These are phyloP conservation scores for Orussus abietinus DNA, from an alignment of 1,140 invertebrate species.

Conservation along the genomic window DNA sequence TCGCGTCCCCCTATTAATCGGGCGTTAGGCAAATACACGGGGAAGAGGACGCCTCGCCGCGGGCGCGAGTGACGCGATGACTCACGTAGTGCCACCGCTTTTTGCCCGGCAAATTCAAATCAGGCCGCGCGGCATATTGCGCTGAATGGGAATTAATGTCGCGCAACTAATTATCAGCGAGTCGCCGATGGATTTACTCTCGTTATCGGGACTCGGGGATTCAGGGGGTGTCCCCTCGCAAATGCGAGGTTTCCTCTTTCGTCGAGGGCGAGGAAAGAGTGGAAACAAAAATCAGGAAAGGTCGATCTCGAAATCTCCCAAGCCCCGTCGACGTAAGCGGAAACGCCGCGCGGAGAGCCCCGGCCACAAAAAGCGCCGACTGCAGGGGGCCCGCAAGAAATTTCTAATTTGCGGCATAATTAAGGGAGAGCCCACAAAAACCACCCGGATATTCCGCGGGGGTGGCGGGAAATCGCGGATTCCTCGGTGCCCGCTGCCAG, in stretches of 20 bases:
- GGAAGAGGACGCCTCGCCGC: slow-evolving; percentile 13
- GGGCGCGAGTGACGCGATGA: slow-evolving; percentile 39
- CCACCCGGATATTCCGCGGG: slow-evolving; percentile 4
- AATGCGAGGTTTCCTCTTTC: slow-evolving; percentile 21
- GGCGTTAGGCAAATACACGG: slow-evolving; percentile 49
- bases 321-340: too few relatives aligned
- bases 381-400: slow-evolving; percentile 33
- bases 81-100: slow-evolving; percentile 38
- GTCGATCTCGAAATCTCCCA: too few relatives aligned
- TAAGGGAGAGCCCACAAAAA: slow-evolving; percentile 45
- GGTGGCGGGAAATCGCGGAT: slow-evolving; percentile 32
- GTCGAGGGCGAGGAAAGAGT: slow-evolving; percentile 35
- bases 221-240: slow-evolving; percentile 21
- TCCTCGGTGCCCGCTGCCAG: slow-evolving; percentile 30
- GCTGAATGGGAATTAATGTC: slow-evolving; percentile 52
- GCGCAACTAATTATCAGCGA: slow-evolving; percentile 47
- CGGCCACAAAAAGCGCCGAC: slow-evolving; percentile 9
- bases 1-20: slow-evolving; percentile 39
- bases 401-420: slow-evolving; percentile 52
- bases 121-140: slow-evolving; percentile 48
- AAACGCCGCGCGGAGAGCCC: slow-evolving; percentile 21
- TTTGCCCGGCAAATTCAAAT: slow-evolving; percentile 52
- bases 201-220: slow-evolving; percentile 25
- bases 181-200: slow-evolving; percentile 23
- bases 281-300: slow-evolving; percentile 43